Base-by-base conservation (phyloP, 2,113 vertebrate genomes). In the Rhodinocichla rosea region DNA sequence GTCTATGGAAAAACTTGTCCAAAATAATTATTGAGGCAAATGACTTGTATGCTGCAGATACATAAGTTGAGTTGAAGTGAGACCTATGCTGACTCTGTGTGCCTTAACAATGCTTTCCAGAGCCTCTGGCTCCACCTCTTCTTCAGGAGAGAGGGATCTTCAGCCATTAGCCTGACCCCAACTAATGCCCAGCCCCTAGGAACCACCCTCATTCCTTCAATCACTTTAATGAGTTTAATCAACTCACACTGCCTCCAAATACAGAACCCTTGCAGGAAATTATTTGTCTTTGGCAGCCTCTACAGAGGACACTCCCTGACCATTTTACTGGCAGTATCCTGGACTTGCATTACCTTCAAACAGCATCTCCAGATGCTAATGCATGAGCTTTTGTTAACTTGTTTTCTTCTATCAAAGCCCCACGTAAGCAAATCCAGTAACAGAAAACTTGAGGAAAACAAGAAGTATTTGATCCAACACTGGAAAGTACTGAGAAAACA, bases 171-270 rank as follows among this genome's bases (percentile, higher is more conserved):
- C 27, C 65, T 79, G 53, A 92, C 42, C 47, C 49, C 40, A 75
- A 49, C 3, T 30, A 78, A 64, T 65, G 65, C 20, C 55, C 56
- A 52, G 37, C 39, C 77, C 45, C 33, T 49, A 68, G 44, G 68
- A 93, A 83, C 76, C 70, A 87, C 40, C 76, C 80, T 89, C 76
- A 71, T 89, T 95, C 80, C 62, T 92, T 71, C 83, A 69, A 30
- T 6, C 1, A 1, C 30, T 63, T 64, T 24, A 57, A 47, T 26
- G 59, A 52, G 21, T 53, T 90, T 44, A 57, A 63, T 57, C 71
- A 62, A 64, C 63, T 77, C 50, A 59, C 21, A 39, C 3, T 2
- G 11, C 26, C 49, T 64, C 53, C 57, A 71, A 70, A 79, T 9
- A 68, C 44, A 69, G 39, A 88, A 37, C 6, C 13, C 24, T 60